phyloP scores from a whole-genome alignment of 2,888 invertebrate genomes.

The Leucophenga montana region DNA sequence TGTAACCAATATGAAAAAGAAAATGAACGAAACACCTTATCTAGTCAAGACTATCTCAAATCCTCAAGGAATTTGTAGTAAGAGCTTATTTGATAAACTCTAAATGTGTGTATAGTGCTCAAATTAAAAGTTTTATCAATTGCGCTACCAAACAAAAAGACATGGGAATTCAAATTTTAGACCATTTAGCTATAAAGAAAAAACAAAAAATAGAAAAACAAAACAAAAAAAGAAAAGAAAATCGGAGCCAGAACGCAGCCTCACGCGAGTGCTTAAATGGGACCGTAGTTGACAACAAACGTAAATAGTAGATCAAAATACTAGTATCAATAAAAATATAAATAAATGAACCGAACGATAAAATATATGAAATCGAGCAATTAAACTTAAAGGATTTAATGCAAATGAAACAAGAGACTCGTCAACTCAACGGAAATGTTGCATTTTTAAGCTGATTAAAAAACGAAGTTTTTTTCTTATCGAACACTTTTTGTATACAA shows the following conservation, averaged over 20 bases:
- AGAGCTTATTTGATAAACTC: too few species aligned
- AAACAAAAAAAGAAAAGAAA: neutral
- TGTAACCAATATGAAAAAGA: too few species aligned
- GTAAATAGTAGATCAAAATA: neutral
- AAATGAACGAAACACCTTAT: too few species aligned
- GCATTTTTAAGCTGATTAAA: too few species aligned
- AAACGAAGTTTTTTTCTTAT: too few species aligned
- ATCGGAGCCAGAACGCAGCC: neutral
- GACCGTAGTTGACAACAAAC: neutral
- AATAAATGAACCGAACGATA: neutral
- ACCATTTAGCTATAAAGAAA: conserved; percentile 5
- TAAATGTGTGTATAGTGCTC: too few species aligned
- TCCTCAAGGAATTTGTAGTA: too few species aligned
- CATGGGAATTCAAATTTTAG: neutral
- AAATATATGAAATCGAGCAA: neutral
- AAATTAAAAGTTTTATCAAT: too few species aligned
- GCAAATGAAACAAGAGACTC: neutral
- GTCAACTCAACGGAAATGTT: neutral
- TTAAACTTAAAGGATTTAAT: neutral
- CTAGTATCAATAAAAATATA: neutral
- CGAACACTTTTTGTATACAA: too few species aligned
- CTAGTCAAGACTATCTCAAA: too few species aligned
- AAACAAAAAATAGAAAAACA: conserved; percentile 3
- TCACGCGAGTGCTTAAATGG: conserved; percentile 9
- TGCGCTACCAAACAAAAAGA: too few species aligned